Evolutionary conservation across 2,888 invertebrate species (phyloP).

Genomic region (Spicauda simplicius): DNA sequence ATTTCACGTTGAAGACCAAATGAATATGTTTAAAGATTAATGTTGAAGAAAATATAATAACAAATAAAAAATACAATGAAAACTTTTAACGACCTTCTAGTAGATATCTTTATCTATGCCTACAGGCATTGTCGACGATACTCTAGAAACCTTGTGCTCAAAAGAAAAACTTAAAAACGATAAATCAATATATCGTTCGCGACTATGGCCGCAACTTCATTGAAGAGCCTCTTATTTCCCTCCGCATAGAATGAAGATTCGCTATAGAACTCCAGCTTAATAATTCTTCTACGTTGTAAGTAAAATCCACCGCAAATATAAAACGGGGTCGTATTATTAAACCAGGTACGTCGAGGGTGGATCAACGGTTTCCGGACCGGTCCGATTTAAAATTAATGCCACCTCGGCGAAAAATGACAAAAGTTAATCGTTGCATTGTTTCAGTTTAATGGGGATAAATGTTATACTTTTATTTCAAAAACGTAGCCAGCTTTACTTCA

Average conservation of each 20-base stretch:
- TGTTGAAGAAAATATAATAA: not conserved
- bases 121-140: slow-evolving; percentile 7
- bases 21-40: too few relatives aligned
- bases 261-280: slow-evolving; percentile 13
- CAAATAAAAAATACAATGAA: not conserved
- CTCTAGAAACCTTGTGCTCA: slow-evolving; percentile 21
- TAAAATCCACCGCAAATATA: slow-evolving; percentile 7
- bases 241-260: slow-evolving; percentile 24
- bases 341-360: slow-evolving; percentile 8
- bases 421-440: slow-evolving; percentile 6
- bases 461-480: not conserved
- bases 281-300: slow-evolving; percentile 15
- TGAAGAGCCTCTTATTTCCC: slow-evolving; percentile 22
- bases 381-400: slow-evolving; percentile 19
- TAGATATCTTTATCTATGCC: slow-evolving; percentile 2
- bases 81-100: not conserved
- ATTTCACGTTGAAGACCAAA: too few relatives aligned
- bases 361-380: slow-evolving; percentile 2
- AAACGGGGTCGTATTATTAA: slow-evolving; percentile 19
- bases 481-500: not conserved
- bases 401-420: slow-evolving; percentile 16
- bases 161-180: slow-evolving; percentile 25
- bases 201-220: slow-evolving; percentile 24
- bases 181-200: slow-evolving; percentile 26
- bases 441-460: not conserved